phyloP scores from a whole-genome alignment of 1,140 invertebrate species.

The Anoplolepis gracilipes region DNA sequence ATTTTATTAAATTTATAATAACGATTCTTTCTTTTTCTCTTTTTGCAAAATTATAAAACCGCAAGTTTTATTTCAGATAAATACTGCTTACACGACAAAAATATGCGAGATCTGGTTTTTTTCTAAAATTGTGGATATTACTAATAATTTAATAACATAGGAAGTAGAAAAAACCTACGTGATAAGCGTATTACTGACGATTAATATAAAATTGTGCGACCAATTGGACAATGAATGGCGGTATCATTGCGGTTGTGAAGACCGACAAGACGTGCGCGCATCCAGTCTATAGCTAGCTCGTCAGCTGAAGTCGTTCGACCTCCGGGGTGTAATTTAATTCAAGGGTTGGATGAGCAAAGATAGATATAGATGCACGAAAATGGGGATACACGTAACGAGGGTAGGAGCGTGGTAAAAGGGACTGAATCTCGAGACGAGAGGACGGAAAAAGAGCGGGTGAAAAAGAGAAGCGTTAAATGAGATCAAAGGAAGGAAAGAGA shows the following conservation, averaged over 20 bases:
- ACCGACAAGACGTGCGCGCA: constrained; percentile 17
- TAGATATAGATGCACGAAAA: constrained; percentile 67
- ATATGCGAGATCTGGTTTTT: not conserved
- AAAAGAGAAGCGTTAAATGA: constrained; percentile 33
- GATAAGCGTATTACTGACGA: not conserved
- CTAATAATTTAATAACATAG: no score
- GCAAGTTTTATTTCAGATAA: not conserved
- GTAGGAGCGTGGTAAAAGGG: constrained; percentile 32
- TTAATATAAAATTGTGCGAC: constrained; percentile 28
- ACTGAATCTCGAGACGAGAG: constrained; percentile 4
- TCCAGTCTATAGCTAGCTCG: constrained; percentile 25
- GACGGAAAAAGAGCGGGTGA: not conserved
- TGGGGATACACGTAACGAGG: constrained; percentile 36
- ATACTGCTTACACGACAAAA: not conserved
- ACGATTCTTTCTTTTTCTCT: no score
- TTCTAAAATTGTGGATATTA: not conserved
- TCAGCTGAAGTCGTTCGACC: constrained; percentile 52
- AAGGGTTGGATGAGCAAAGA: constrained; percentile 69
- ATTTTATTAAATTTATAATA: not conserved
- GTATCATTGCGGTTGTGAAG: not conserved
- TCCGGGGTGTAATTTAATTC: constrained; percentile 71
- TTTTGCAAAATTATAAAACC: not conserved
- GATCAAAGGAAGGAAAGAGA: not conserved
- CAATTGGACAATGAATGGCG: constrained; percentile 2
- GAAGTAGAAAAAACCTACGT: constrained; percentile 17